Conservation (phyloP, 2,113 vertebrate genomes). For the Taurulus bubalis region DNA sequence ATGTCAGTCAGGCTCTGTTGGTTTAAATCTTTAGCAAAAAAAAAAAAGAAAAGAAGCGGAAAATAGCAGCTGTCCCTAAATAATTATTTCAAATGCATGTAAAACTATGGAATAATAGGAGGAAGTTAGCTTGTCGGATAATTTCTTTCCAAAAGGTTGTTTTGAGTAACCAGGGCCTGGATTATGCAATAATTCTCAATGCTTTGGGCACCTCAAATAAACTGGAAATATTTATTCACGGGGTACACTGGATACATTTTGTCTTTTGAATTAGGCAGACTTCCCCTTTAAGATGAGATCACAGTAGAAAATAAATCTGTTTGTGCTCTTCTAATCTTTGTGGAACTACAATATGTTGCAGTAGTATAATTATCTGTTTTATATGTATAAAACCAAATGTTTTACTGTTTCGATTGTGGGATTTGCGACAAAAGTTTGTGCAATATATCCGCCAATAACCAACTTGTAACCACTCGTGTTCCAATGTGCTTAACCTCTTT, state of each 20-base stretch:
- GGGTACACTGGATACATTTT: background rate
- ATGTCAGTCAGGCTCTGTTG: conserved; percentile 22
- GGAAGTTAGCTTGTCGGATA: conserved; percentile 15
- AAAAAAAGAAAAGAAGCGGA: background rate
- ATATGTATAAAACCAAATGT: background rate
- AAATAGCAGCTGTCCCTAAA: conserved; percentile 34
- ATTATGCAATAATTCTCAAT: background rate
- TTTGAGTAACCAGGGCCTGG: background rate
- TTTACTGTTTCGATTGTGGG: background rate
- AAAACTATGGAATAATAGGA: background rate
- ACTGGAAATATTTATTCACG: background rate
- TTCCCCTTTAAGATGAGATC: background rate
- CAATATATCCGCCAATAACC: background rate
- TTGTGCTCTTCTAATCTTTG: background rate
- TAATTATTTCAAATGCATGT: conserved; percentile 9
- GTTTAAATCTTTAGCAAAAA: conserved; percentile 17
- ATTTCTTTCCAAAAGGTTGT: background rate
- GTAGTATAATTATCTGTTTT: background rate
- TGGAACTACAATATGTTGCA: background rate
- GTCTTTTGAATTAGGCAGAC: background rate
- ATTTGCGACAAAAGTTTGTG: background rate
- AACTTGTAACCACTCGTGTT: background rate
- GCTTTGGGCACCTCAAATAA: background rate
- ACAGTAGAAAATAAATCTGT: background rate
- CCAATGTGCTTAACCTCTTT: background rate